These are phyloP conservation scores for Sylvicola cinctus DNA, from an alignment of 2,888 invertebrate species.

Conservation along the genomic window DNA sequence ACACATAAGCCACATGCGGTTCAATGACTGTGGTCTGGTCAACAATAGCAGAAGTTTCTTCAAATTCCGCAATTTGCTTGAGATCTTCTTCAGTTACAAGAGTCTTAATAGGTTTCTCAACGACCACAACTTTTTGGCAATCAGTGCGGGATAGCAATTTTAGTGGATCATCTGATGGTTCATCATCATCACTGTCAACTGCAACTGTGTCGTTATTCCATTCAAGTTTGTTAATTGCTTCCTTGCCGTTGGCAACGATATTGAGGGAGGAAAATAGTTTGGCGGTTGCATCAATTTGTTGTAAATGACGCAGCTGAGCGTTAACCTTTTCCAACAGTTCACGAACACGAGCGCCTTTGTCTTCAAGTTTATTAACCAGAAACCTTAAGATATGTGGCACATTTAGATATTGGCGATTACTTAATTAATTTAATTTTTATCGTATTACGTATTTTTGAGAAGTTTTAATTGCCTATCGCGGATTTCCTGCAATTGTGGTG, in stretches of 20 bases:
- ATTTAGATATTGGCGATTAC: no score
- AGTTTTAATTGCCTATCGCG: not conserved
- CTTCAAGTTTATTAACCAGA: not conserved
- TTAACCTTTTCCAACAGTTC: not conserved
- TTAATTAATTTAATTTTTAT: not conserved
- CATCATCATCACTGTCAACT: no score
- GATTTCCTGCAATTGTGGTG: not conserved
- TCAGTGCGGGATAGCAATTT: no score
- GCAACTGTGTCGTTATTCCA: not conserved
- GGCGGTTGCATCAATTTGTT: not conserved
- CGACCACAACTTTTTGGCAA: no score
- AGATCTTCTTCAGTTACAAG: no score
- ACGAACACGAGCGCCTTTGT: not conserved
- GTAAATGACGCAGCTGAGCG: not conserved
- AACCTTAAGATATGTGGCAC: no score
- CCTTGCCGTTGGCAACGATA: not conserved
- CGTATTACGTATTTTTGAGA: not conserved
- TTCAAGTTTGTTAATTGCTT: not conserved
- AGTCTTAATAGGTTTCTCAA: no score
- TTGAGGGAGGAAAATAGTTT: not conserved
- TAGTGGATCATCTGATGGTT: no score
- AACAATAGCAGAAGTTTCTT: not conserved
- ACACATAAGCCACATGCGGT: not conserved
- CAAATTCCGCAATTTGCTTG: no score
- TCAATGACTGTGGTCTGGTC: not conserved